Conservation (phyloP, 1,140 invertebrate species). For the Trissolcus basalis region DNA sequence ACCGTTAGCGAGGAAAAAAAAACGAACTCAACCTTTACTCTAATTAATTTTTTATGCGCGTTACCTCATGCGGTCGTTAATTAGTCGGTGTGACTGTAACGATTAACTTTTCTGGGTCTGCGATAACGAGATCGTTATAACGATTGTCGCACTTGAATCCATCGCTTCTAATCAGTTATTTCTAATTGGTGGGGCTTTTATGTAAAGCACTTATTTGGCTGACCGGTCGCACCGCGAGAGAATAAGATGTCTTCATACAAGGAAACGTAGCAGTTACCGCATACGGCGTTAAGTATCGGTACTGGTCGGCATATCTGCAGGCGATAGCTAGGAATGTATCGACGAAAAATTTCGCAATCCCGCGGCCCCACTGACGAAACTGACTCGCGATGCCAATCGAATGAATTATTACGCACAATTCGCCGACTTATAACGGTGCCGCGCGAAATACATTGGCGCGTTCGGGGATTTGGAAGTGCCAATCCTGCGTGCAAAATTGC, state of each 20-base stretch:
- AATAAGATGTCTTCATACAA: slow-evolving; percentile 62
- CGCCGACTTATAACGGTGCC: slow-evolving; percentile 18
- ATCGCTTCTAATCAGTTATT: slow-evolving; percentile 22
- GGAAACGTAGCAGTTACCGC: slow-evolving; percentile 58
- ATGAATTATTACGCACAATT: slow-evolving; percentile 63
- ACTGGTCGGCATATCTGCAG: slow-evolving; percentile 49
- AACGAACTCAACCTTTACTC: slow-evolving; percentile 26
- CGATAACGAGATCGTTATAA: slow-evolving; percentile 50
- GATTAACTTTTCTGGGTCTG: slow-evolving; percentile 39
- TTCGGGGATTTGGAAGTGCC: slow-evolving; percentile 8
- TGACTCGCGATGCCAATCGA: slow-evolving; percentile 45
- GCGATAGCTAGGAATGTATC: slow-evolving; percentile 55
- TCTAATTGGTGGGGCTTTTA: slow-evolving; percentile 41
- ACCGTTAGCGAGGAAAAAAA: too few relatives aligned
- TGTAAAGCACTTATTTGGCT: slow-evolving; percentile 44
- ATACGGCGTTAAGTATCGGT: slow-evolving; percentile 38
- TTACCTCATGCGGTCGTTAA: slow-evolving; percentile 38
- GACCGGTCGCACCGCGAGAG: slow-evolving; percentile 13
- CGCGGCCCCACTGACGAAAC: slow-evolving; percentile 58
- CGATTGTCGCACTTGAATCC: slow-evolving; percentile 39
- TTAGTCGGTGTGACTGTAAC: slow-evolving; percentile 47
- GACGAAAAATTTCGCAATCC: slow-evolving; percentile 62
- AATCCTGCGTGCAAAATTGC: slow-evolving; percentile 19
- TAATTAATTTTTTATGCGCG: slow-evolving; percentile 35
- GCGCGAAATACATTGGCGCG: slow-evolving; percentile 3